Evolutionary conservation across 2,888 invertebrate species (phyloP), one percentile per base, ranked within the genome.

Genomic region (Stegophylla sp.): DNA sequence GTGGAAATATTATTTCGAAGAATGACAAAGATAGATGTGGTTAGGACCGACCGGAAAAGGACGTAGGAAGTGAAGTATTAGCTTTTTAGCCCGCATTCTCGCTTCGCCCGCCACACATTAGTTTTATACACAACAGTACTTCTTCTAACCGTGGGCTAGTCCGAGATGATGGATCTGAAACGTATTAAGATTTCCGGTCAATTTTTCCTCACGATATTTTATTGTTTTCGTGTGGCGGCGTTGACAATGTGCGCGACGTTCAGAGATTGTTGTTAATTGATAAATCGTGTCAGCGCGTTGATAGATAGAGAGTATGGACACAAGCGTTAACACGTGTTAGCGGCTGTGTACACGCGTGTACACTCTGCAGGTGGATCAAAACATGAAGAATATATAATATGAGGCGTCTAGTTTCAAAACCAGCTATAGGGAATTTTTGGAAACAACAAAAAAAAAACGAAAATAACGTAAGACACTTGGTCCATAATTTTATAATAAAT

Each of bases 101-200:
- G n/a, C 9, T 9, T n/a, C n/a, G 20, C 20, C 28, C 13, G 20
- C 23, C 7, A n/a, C n/a, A n/a, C n/a, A 12, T 45, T 77, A 15
- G 43, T 20, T 43, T 45, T 59, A 67, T 56, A 53, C 2, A 26
- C 41, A 34, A 7, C 34, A 3, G 48, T 51, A 56, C 7, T 34
- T 34, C 34, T n/a, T 45, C 17, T 45, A 45, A 1, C 17, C 45
- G 15, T 26, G 48, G n/a, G 34, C 34, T 23, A n/a, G 28, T 3
- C 59, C 34, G 77, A 79, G 79, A 71, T 71, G 79, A 79, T 79
- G 79, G 79, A 79, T 79, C 71, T 61, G 59, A 71, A 61, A 79
- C 59, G 41, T 71, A 71, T 79, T 79, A 69, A 79, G 71, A 71
- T 79, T 79, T 79, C 79, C 79, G 69, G 79, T 63, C 51, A 61